Base-by-base conservation (phyloP, 2,797 vertebrate species). In the Anabas testudineus region DNA sequence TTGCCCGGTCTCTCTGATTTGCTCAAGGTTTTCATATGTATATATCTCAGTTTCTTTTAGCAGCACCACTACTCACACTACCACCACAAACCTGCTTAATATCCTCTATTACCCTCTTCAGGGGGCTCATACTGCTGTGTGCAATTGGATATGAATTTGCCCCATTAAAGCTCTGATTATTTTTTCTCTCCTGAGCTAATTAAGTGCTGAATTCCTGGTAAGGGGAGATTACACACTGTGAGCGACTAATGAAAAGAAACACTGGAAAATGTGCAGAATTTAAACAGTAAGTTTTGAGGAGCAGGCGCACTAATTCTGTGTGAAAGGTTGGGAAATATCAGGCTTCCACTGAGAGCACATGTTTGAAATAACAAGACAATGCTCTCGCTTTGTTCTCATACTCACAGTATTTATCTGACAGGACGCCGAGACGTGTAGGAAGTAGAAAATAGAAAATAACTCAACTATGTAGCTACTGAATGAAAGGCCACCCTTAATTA, bases 131-230 rank as follows among this genome's bases (percentile, higher is more conserved):
- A 42, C 76, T 54, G 72, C 77, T 80, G 58, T 63, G 78, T 81
- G 81, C 79, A 75, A 89, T 88, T 85, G 85, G 71, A 87, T 88
- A 88, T 85, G 74, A 76, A 88, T 90, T 87, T 81, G 63, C 81
- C 88, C 87, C 72, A 90, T 89, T 91, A 81, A 81, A 86, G 47
- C 83, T 86, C 42, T 79, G 89, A 88, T 93, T 90, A 83, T 91
- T 92, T 89, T 90, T 83, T 78, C 73, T 83, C 65, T 59, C 70
- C 54, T 39, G 65, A 76, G 77, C 79, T 87, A 91, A 92, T 90
- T 89, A 90, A 88, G 87, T 80, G 83, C 81, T 78, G 86, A 84
- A 86, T 90, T 85, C 86, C 77, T 85, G 80, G 82, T 79, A 75
- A 89, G 78, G 76, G 53, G 84, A 90, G 82, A 87, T 87, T 85